These are phyloP conservation scores for Polypedilum vanderplanki DNA, from an alignment of 1,140 invertebrate genomes.

Conservation along the genomic window DNA sequence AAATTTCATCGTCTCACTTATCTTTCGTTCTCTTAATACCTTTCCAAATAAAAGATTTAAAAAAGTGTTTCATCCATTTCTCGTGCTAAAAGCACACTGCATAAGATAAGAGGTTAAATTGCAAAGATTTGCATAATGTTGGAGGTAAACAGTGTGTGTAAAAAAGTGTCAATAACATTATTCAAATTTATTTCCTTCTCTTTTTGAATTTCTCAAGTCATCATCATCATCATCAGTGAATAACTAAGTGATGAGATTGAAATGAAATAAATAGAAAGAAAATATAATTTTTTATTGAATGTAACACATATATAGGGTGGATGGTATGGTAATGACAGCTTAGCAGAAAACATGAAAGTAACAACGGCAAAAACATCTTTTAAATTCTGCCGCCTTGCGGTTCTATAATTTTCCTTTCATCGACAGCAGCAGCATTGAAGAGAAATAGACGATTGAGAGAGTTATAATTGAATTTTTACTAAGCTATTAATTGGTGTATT, in stretches of 20 bases:
- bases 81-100: no score
- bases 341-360: conserved; percentile 24
- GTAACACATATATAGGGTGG: background rate
- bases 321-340: conserved; percentile 18
- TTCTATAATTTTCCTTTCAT: conserved; percentile 28
- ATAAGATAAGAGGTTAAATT: background rate
- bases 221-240: background rate
- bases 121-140: background rate
- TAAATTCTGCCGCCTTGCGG: conserved; percentile 11
- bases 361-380: conserved; percentile 23
- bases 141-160: no score
- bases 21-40: background rate
- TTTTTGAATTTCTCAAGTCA: background rate
- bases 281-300: background rate
- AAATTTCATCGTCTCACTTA: background rate
- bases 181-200: background rate
- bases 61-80: no score
- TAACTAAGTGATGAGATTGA: background rate
- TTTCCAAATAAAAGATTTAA: no score
- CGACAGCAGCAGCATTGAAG: conserved; percentile 2
- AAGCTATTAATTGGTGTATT: conserved; percentile 26
- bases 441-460: background rate
- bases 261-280: background rate
- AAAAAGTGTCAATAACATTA: no score
- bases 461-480: conserved; percentile 26